Conservation (phyloP, 1,140 invertebrate genomes). For the Papilio machaon region DNA sequence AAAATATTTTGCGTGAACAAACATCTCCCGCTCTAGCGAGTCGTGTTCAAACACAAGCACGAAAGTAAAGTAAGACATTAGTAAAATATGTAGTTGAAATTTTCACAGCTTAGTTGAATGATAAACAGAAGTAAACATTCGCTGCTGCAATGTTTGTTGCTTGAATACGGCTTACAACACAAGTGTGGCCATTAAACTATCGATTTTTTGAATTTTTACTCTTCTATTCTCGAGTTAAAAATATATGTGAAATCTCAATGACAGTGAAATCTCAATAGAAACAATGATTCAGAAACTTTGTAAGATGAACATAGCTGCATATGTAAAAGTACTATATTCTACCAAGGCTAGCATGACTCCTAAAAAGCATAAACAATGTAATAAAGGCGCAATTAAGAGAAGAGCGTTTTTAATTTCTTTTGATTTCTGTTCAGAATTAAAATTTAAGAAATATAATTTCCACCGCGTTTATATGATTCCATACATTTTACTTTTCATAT, state of each 20-base stretch:
- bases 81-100: constrained; percentile 27
- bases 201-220: neutral
- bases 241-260: neutral
- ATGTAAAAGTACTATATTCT: too few relatives aligned
- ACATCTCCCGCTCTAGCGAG: neutral
- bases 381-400: too few relatives aligned
- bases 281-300: neutral
- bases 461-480: too few relatives aligned
- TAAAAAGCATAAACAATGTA: too few relatives aligned
- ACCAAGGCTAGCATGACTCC: too few relatives aligned
- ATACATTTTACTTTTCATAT: too few relatives aligned
- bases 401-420: too few relatives aligned
- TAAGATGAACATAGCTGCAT: too few relatives aligned
- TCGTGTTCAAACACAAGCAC: neutral
- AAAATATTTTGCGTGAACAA: constrained; percentile 14
- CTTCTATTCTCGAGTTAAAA: neutral
- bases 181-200: constrained; percentile 21
- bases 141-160: constrained; percentile 17
- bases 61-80: constrained; percentile 7
- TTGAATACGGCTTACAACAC: constrained; percentile 22
- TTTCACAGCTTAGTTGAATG: constrained; percentile 26
- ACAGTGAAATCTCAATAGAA: neutral
- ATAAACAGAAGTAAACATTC: constrained; percentile 32
- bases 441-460: too few relatives aligned
- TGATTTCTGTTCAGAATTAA: too few relatives aligned